These are phyloP conservation scores for Galagoides demidoff DNA, from an alignment of 2,797 vertebrate genomes.

Conservation along the genomic window DNA sequence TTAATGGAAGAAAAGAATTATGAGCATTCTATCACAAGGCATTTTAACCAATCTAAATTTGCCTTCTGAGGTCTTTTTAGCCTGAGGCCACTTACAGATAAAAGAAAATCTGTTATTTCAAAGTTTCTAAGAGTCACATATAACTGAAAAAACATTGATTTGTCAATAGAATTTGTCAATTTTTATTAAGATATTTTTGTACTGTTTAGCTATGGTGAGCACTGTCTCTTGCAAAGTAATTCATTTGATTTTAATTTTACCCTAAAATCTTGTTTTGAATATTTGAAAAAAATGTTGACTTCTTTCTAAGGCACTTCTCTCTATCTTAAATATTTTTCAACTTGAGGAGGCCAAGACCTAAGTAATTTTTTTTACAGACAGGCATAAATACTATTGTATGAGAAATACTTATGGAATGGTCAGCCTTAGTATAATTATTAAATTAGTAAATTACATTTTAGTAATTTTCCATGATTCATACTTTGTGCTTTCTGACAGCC, in stretches of 20 bases:
- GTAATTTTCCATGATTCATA: neutral
- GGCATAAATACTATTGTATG: neutral
- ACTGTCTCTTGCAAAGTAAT: constrained; percentile 56
- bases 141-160: neutral
- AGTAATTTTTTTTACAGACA: neutral
- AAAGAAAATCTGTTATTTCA: neutral
- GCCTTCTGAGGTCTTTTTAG: neutral
- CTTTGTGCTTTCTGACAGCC: neutral
- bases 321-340: neutral
- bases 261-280: neutral
- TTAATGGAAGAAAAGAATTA: neutral
- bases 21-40: neutral
- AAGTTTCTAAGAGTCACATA: neutral
- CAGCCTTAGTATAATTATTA: neutral
- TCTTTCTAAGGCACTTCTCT: neutral
- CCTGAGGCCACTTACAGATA: neutral
- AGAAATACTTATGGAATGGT: neutral
- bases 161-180: constrained; percentile 18
- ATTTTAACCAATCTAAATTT: neutral
- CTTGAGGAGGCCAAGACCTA: neutral
- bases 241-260: neutral
- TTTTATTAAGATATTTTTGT: constrained; percentile 20
- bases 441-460: neutral
- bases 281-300: neutral
- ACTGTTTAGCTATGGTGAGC: neutral